Evolutionary conservation across 2,797 vertebrate genomes (phyloP).

Genomic region (Bryconaethiops microstoma): DNA sequence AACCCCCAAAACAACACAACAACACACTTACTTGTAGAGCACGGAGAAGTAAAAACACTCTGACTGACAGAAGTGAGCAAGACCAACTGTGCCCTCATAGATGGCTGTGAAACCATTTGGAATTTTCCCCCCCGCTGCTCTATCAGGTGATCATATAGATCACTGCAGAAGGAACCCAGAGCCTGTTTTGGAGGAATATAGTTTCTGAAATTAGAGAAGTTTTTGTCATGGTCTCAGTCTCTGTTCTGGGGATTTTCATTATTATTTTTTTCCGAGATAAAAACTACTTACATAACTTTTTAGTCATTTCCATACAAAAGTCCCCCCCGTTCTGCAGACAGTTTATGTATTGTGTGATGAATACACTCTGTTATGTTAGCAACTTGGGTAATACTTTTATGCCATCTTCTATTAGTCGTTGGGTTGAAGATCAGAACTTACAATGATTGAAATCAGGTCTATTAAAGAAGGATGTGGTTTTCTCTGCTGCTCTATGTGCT

Average conservation of each 20-base stretch:
- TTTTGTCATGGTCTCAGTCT: neutral
- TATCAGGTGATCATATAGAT: neutral
- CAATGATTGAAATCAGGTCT: neutral
- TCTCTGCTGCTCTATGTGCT: neutral
- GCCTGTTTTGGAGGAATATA: neutral
- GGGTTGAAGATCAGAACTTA: neutral
- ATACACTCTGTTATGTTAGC: neutral
- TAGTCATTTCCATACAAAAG: constrained; percentile 10
- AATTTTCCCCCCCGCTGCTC: neutral
- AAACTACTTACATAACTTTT: neutral
- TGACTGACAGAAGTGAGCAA: too few species aligned
- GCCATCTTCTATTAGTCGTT: neutral
- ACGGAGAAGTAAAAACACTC: neutral
- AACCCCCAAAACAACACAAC: too few species aligned
- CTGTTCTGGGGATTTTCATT: neutral
- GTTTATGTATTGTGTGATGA: neutral
- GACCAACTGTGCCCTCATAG: neutral
- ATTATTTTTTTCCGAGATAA: neutral
- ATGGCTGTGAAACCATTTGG: neutral
- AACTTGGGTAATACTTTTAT: neutral
- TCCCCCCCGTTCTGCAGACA: neutral
- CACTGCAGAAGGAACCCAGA: neutral
- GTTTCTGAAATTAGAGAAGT: neutral
- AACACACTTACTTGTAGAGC: neutral
- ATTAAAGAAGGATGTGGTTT: neutral